Base-by-base conservation (phyloP, 2,888 invertebrate genomes). In the Cremastobaeus sp. region DNA sequence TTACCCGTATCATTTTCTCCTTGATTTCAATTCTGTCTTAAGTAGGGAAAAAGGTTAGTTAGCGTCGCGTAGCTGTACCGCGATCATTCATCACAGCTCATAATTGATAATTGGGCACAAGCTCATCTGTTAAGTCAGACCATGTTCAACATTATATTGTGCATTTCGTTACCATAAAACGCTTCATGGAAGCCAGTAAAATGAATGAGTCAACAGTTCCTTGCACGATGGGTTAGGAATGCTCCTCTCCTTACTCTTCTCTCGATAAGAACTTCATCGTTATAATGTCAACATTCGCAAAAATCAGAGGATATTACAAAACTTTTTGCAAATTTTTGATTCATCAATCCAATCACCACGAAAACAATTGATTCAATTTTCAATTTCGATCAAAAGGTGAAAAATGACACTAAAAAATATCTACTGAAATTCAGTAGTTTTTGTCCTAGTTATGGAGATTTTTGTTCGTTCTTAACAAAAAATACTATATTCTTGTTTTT, bases 151-250 rank as follows among this genome's bases (percentile, higher is more conserved):
- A 39, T 43, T n/a, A n/a, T 34, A 66, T 32, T 66, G 66, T 57
- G 66, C 57, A 68, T 57, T 39, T 57, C 43, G 50, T 17, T 11
- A 57, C 32, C 50, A 43, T 68, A 68, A 68, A 68, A 68, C 32
- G 57, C 59, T 57, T 59, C 66, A 39, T 34, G 57, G 57, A 50
- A 57, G 57, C 35, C 39, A 18, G 57, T 68, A 68, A 68, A 65
- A 68, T 43, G 50, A 21, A 57, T 57, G 66, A 68, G 50, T 68
- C 66, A 68, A 68, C 66, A 35, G 35, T 34, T 55, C 12, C 20
- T 41, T 20, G 18, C 47, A 12, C 37, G 39, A 34, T 43, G 55
- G 47, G 21, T 20, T 43, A 50, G 35, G 30, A 50, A 50, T 47
- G 57, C 57, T n/a, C n/a, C n/a, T n/a, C n/a, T n/a, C n/a, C n/a